Percentiles rank a stretch among this genome's conserved stretches.
Conservation (phyloP, 2,797 vertebrate species). For the Rhabdomys pumilio region DNA sequence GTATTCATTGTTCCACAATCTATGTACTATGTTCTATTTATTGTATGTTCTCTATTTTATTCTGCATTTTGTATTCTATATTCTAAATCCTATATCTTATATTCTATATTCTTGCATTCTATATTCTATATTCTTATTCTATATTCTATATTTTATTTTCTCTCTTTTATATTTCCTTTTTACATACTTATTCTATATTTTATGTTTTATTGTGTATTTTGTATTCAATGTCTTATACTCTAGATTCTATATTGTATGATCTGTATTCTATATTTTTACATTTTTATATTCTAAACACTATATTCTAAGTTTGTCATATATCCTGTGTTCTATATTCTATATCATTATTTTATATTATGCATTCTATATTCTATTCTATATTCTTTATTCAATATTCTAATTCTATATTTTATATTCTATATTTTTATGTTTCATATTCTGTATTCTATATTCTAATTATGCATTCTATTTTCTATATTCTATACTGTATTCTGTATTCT, state of each 20-base stretch:
- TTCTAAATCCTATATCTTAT: too few relatives aligned
- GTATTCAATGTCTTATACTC: not conserved
- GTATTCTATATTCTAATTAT: not conserved
- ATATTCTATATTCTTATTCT: too few relatives aligned
- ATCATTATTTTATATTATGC: not conserved
- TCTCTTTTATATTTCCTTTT: not conserved
- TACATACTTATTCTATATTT: not conserved
- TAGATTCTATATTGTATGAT: not conserved
- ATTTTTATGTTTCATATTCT: not conserved
- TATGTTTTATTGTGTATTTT: not conserved
- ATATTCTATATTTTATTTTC: not conserved
- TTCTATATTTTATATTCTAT: not conserved
- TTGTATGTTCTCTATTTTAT: too few relatives aligned
- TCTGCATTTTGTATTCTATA: too few relatives aligned
- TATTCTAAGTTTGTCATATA: not conserved
- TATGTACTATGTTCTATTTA: too few relatives aligned
- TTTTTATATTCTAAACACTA: not conserved
- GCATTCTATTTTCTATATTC: not conserved
- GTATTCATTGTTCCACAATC: too few relatives aligned
- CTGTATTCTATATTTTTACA: not conserved
- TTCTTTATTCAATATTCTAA: not conserved
- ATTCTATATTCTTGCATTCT: too few relatives aligned
- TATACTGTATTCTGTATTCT: not conserved
- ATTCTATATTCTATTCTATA: not conserved
- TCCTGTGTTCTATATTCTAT: not conserved